Conservation (phyloP, 2,888 invertebrate species). For the Ormyrus pomaceus region DNA sequence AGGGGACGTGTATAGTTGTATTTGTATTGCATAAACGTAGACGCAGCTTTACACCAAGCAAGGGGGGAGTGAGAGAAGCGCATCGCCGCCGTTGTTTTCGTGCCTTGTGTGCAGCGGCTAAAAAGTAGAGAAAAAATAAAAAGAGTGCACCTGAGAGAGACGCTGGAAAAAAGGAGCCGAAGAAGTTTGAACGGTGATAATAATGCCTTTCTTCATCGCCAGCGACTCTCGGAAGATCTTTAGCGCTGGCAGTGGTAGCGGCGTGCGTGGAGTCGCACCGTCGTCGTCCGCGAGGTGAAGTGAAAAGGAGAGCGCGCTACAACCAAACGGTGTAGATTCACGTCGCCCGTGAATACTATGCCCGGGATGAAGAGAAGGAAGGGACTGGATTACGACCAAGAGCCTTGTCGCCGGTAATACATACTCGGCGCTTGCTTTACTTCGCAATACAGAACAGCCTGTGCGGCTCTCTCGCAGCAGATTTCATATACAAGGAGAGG, state of each 20-base stretch:
- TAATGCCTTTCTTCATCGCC: slow-evolving; percentile 11
- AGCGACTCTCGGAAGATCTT: no score
- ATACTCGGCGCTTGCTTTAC: slow-evolving; percentile 7
- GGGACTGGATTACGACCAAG: not conserved
- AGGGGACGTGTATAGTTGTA: no score
- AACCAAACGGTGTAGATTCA: not conserved
- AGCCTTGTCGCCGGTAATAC: slow-evolving; percentile 28
- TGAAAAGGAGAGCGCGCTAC: no score
- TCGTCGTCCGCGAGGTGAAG: slow-evolving; percentile 21
- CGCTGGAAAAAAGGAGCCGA: not conserved
- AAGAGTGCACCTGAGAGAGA: no score
- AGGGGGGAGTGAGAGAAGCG: not conserved
- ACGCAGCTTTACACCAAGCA: no score
- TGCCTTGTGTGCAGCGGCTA: no score
- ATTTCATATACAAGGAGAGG: not conserved
- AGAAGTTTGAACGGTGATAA: not conserved
- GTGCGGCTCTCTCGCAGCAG: not conserved
- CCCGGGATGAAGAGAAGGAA: slow-evolving; percentile 15
- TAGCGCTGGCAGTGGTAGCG: not conserved
- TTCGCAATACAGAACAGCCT: no score
- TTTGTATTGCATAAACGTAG: no score
- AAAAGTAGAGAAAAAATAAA: no score
- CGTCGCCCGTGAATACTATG: not conserved
- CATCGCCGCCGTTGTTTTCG: slow-evolving; percentile 11
- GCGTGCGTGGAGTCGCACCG: not conserved